Evolutionary conservation across 2,888 invertebrate genomes (phyloP), one percentile per base, ranked within the genome.

Genomic region (Hydropsyche betteni): DNA sequence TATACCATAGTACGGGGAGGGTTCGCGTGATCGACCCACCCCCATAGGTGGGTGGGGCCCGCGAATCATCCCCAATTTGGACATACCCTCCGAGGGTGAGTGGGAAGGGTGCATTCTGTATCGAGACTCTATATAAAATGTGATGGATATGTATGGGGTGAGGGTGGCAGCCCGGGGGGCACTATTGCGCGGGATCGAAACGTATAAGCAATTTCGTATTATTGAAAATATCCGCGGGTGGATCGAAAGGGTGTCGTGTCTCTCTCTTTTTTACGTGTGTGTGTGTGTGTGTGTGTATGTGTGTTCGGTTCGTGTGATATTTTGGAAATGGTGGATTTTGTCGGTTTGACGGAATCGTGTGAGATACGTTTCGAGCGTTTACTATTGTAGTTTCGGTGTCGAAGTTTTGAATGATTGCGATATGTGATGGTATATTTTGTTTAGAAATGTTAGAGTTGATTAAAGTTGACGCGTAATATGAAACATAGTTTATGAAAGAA

Each of bases 171-270:
- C 44, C 64, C 64, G 36, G 36, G 64, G 64, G 64, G 64, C 64
- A 64, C 36, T 44, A 44, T 44, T 36, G 64, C 38, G 51, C 61
- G 50, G 72, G 71, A 75, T 72, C 75, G 75, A 75, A 75, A 72
- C 76, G 69, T 77, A 64, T 78, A 76, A 74, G 77, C 75, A 78
- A 77, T 78, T 78, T 77, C 75, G 77, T 77, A 78, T 77, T 77
- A 78, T 77, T 78, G 78, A 74, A 77, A 78, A 75, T 76, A 76
- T 74, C 78, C 77, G 74, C 34, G 69, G 51, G 51, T 50, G 69
- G 12, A 69, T 69, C 64, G 64, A 64, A 64, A 64, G 34, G 64
- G 64, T 64, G 64, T 64, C 64, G 64, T 36, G 64, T 64, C 64
- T 24, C 44, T 44, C 10, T 44, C 10, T 44, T 44, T 44, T 44